Base-by-base conservation (phyloP, 2,113 vertebrate species). In the Apodemus speciosus region DNA sequence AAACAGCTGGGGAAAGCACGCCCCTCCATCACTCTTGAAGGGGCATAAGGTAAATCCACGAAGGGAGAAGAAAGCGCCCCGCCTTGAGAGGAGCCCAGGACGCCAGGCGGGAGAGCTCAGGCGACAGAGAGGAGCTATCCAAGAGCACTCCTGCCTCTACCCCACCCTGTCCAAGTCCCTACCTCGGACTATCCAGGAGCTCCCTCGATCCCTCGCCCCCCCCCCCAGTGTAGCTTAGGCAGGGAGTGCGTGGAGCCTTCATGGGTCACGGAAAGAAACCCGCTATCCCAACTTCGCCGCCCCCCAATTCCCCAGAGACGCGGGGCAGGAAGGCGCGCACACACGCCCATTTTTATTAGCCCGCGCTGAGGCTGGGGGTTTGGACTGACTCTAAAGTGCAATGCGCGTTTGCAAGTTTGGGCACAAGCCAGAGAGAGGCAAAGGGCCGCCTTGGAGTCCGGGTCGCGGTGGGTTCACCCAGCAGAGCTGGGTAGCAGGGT, bases 341-440 rank as follows among this genome's bases (percentile, higher is more conserved):
- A 77, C 92, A 95, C 93, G 92, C 75, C 69, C 94, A 62, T 85
- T 95, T 96, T 96, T 92, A 92, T 64, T 72, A 94, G 83, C 86
- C 25, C 88, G 72, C 49, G 53, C 40, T n/a, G 73, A 73, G 79
- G 32, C 51, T 35, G 56, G 87, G 86, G 71, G 18, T 85, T 89
- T 95, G 88, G 83, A 92, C 49, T 27, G 53, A 89, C 77, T 91
- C 79, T 81, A 30, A 93, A 88, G 77, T 46, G 89, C 68, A 85
- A 21, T 15, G 80, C n/a, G 58, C 58, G 77, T 81, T 64, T 88
- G 38, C 75, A 93, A 92, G 79, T 89, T 75, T 90, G 92, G 76
- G 91, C 91, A 60, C 86, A 30, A 77, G 92, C 49, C 72, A 32
- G 56, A 43, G 53, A 84, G 11, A 93, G 77, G 94, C 80, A 49